Conservation (phyloP, 1,140 invertebrate genomes). For the Sweltsa coloradensis region DNA sequence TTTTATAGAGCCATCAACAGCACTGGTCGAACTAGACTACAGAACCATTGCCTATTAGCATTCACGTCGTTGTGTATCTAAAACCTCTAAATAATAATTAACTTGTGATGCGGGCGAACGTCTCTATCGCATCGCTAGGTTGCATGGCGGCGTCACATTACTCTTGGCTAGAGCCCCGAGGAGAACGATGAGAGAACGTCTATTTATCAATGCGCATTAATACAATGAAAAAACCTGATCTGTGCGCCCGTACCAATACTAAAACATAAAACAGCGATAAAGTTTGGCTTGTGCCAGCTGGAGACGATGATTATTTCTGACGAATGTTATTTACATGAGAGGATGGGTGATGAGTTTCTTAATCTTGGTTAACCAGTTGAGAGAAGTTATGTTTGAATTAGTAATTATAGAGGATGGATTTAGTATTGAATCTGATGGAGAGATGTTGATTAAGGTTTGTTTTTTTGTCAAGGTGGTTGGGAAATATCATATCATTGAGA, state of each 20-base stretch:
- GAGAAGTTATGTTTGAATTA: too few species aligned
- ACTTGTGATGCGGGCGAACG: neutral
- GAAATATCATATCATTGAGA: too few species aligned
- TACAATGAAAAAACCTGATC: neutral
- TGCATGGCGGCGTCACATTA: conserved; percentile 6
- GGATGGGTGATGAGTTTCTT: too few species aligned
- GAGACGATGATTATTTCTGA: too few species aligned
- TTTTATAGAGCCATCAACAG: conserved; percentile 5
- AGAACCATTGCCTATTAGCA: neutral
- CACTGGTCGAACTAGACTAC: neutral
- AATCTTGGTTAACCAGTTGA: too few species aligned
- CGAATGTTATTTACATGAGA: too few species aligned
- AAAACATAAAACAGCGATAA: too few species aligned
- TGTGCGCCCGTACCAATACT: neutral
- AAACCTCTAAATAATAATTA: conserved; percentile 8
- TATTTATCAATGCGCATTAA: conserved; percentile 1
- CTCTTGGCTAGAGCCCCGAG: conserved; percentile 4
- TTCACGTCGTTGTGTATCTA: neutral
- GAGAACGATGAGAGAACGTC: conserved; percentile 1
- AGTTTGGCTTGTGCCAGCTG: too few species aligned
- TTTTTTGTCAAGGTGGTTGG: too few species aligned
- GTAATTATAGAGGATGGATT: too few species aligned
- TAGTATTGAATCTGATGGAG: too few species aligned
- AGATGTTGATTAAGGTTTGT: too few species aligned
- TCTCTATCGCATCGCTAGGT: neutral